Percentiles rank a stretch among this genome's conserved stretches.
phyloP scores from a whole-genome alignment of 2,797 vertebrate species.

The Streptopelia turtur region DNA sequence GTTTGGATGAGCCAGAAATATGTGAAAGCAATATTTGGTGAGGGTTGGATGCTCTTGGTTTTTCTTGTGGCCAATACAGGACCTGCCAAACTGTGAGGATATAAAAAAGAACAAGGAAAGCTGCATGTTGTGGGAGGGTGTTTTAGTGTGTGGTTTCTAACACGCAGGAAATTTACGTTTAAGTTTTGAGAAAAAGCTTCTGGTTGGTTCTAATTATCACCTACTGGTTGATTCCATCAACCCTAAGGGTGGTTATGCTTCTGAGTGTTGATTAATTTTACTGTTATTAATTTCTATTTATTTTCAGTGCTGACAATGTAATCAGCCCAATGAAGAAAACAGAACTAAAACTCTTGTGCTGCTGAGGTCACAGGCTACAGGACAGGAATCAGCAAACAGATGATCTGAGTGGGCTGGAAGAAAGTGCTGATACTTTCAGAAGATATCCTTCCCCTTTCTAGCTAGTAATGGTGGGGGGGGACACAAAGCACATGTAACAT shows the following conservation, averaged over 20 bases:
- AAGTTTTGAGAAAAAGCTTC: conserved; percentile 20
- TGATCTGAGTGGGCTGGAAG: conserved; percentile 8
- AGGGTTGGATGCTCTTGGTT: background rate
- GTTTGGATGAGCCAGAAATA: conserved; percentile 37
- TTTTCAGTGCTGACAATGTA: conserved; percentile 57
- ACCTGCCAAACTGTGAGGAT: conserved; percentile 1
- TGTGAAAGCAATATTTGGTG: conserved; percentile 51
- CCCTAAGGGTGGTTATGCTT: background rate
- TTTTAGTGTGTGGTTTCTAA: conserved; percentile 34
- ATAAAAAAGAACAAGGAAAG: conserved; percentile 3
- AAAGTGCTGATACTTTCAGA: conserved; percentile 62
- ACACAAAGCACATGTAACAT: background rate
- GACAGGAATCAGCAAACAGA: conserved; percentile 38
- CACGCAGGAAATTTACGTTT: background rate
- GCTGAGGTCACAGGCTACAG: conserved; percentile 32
- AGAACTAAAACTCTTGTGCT: conserved; percentile 42
- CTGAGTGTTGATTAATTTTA: conserved; percentile 54
- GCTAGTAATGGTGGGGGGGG: background rate
- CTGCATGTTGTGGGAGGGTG: background rate
- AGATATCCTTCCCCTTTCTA: conserved; percentile 41
- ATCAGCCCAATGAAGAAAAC: conserved; percentile 49
- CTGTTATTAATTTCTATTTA: conserved; percentile 56
- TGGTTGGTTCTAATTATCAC: conserved; percentile 58
- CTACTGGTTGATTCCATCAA: conserved; percentile 26
- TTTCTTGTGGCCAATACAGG: conserved; percentile 17